Conservation (phyloP, 2,888 invertebrate species). For the Sinodicranocentrus sp. region DNA sequence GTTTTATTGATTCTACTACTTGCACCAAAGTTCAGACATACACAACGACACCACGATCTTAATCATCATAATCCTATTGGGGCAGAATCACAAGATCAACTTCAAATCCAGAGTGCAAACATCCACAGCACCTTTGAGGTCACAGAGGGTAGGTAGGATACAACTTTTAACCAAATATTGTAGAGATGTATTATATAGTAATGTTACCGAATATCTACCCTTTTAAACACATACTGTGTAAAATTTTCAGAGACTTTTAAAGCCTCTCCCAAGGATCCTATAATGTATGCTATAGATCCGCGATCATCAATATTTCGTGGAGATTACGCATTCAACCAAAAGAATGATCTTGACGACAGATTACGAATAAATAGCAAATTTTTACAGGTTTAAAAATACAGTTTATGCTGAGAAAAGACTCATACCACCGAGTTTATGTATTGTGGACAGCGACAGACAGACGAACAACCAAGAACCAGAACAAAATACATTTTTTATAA, state of each 20-base stretch:
- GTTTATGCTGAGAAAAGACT: background rate
- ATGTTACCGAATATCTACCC: too few relatives aligned
- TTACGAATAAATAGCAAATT: constrained; percentile 40
- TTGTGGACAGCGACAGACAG: background rate
- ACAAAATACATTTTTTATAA: too few relatives aligned
- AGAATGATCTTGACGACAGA: background rate
- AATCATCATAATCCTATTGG: background rate
- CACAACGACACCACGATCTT: background rate
- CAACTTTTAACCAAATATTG: too few relatives aligned
- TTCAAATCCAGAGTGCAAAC: too few relatives aligned
- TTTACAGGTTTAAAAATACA: constrained; percentile 21
- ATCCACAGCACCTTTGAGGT: too few relatives aligned
- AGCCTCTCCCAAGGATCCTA: constrained; percentile 56
- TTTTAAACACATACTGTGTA: too few relatives aligned
- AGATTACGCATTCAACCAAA: too few relatives aligned
- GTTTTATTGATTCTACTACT: constrained; percentile 64
- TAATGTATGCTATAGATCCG: constrained; percentile 69
- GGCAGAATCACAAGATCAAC: constrained; percentile 18
- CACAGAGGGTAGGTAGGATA: background rate
- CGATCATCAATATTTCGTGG: constrained; percentile 51
- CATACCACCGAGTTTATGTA: background rate
- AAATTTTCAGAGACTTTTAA: constrained; percentile 62
- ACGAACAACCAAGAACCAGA: too few relatives aligned
- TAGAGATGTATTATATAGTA: too few relatives aligned
- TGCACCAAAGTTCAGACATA: constrained; percentile 66